A percentile compares a stretch with the other conserved stretches of the same genome.
Conservation (phyloP, 1,140 invertebrate genomes). For the Goniozus legneri region DNA sequence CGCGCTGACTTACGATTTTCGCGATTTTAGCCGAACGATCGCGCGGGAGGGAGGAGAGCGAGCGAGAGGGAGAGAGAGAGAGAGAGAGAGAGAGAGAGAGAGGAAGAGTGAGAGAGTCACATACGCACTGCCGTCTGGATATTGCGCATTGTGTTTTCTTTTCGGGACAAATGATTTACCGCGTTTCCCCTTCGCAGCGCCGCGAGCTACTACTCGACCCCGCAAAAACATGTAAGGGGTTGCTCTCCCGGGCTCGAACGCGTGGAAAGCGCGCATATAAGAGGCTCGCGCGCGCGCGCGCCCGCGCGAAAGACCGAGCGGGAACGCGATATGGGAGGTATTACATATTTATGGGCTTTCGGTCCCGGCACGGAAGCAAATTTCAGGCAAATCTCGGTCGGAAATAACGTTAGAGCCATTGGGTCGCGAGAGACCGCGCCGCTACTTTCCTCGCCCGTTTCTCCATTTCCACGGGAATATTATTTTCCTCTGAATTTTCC, state of each 20-base stretch:
- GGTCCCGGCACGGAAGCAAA: conserved; percentile 46
- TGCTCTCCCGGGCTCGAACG: conserved; percentile 12
- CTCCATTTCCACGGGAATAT: conserved; percentile 13
- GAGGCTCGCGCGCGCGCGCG: too few relatives aligned
- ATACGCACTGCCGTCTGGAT: conserved; percentile 23
- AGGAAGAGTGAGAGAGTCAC: too few relatives aligned
- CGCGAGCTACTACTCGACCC: conserved; percentile 27
- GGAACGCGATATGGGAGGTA: conserved; percentile 40
- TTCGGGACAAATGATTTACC: conserved; percentile 54
- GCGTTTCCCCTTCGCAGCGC: conserved; percentile 37
- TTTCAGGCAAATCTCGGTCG: conserved; percentile 48
- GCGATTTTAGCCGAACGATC: conserved; percentile 24
- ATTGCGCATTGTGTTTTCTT: conserved; percentile 52
- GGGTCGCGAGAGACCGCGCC: conserved; percentile 33
- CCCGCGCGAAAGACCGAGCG: not conserved
- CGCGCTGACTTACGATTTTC: conserved; percentile 52
- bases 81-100: too few relatives aligned
- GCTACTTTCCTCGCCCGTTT: conserved; percentile 2
- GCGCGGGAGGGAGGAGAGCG: not conserved
- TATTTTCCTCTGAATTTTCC: conserved; percentile 20
- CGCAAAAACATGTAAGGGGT: conserved; percentile 45
- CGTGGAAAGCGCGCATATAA: too few relatives aligned
- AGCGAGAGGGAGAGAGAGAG: not conserved
- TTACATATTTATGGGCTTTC: conserved; percentile 56
- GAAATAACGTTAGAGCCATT: conserved; percentile 46